Evolutionary conservation across 1,140 invertebrate species (phyloP).

Genomic region (Danaus melanippus): DNA sequence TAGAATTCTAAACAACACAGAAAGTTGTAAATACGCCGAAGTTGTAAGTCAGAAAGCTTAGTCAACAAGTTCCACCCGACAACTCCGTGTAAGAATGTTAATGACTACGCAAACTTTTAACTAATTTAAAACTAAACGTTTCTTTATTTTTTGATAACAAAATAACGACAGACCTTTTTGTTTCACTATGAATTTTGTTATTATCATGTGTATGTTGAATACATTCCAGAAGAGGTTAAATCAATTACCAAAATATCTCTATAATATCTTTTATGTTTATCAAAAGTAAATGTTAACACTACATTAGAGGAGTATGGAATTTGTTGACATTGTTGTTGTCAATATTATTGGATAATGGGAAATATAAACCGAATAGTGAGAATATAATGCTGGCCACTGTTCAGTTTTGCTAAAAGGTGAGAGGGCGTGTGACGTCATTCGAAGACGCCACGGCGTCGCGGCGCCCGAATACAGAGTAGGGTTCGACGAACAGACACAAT

Average conservation of each 20-base stretch:
- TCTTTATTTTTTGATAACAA: slow-evolving; percentile 46
- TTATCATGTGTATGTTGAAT: too few relatives aligned
- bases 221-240: too few relatives aligned
- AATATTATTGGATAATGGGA: too few relatives aligned
- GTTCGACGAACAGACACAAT: not conserved
- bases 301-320: too few relatives aligned
- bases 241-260: too few relatives aligned
- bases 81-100: slow-evolving; percentile 22
- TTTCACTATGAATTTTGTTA: slow-evolving; percentile 27
- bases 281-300: too few relatives aligned
- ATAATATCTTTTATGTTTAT: too few relatives aligned
- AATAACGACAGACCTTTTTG: slow-evolving; percentile 28
- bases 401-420: too few relatives aligned
- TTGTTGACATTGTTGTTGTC: too few relatives aligned
- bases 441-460: slow-evolving; percentile 29
- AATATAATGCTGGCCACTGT: too few relatives aligned
- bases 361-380: not conserved
- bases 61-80: slow-evolving; percentile 9
- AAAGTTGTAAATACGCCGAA: not conserved
- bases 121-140: slow-evolving; percentile 44
- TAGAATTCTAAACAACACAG: too few relatives aligned
- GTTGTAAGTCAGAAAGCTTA: slow-evolving; percentile 7
- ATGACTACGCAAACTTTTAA: slow-evolving; percentile 48
- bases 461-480: slow-evolving; percentile 16
- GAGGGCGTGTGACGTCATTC: slow-evolving; percentile 10